phyloP scores from a whole-genome alignment of 2,113 vertebrate species.

The Ceyx cyanopectus region DNA sequence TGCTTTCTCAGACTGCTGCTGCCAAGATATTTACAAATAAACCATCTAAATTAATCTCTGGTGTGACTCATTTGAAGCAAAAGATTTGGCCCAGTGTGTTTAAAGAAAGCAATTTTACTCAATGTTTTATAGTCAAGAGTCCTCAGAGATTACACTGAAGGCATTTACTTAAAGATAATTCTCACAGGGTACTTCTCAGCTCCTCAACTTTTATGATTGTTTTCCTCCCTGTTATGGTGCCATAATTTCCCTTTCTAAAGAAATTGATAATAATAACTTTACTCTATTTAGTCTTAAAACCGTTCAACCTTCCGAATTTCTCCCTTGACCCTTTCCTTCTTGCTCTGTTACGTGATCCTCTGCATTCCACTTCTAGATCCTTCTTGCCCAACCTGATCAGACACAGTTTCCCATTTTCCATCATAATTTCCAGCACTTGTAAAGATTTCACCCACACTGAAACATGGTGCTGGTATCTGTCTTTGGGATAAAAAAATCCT shows the following conservation, averaged over 20 bases:
- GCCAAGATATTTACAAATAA: conserved; percentile 34
- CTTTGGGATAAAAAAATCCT: background rate
- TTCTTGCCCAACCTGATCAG: background rate
- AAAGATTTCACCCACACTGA: background rate
- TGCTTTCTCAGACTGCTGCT: background rate
- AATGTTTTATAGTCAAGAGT: background rate
- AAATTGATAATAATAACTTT: background rate
- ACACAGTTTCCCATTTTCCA: background rate
- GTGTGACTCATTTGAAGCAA: background rate
- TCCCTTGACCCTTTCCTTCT: background rate
- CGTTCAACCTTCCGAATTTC: background rate
- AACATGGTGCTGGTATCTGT: background rate
- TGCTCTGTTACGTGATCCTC: background rate
- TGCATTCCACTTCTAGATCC: background rate
- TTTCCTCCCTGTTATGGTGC: background rate
- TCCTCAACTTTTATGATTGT: background rate
- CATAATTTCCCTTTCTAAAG: background rate
- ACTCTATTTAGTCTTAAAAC: background rate
- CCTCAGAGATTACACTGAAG: background rate
- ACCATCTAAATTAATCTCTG: background rate
- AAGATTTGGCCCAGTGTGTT: background rate
- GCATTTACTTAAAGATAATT: background rate
- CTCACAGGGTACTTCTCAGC: background rate
- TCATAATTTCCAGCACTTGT: background rate
- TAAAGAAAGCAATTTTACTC: background rate